phyloP scores from a whole-genome alignment of 2,113 vertebrate genomes.

The Equus quagga region DNA sequence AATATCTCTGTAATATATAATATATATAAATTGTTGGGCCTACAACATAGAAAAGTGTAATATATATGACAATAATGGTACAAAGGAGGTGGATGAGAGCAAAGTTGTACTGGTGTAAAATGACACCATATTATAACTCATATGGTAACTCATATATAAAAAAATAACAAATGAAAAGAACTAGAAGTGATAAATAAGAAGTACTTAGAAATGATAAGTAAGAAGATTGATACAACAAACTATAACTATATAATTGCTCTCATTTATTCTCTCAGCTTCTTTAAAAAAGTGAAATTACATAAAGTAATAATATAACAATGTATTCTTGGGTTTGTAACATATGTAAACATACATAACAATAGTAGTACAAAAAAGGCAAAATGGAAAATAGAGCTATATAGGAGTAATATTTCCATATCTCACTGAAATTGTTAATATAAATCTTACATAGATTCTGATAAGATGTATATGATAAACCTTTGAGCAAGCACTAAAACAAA shows the following conservation, averaged over 20 bases:
- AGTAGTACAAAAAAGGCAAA: not conserved
- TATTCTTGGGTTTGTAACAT: not conserved
- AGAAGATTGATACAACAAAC: not conserved
- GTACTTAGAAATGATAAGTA: not conserved
- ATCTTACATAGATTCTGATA: constrained; percentile 24
- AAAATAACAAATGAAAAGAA: not conserved
- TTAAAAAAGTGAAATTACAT: constrained; percentile 1
- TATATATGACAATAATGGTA: not conserved
- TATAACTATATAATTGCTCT: not conserved
- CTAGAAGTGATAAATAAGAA: not conserved
- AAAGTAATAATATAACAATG: not conserved
- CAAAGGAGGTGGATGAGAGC: not conserved
- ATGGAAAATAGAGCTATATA: not conserved
- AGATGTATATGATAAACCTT: not conserved
- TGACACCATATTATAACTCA: not conserved
- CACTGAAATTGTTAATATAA: constrained; percentile 31
- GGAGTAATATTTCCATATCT: not conserved
- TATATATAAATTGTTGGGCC: not conserved
- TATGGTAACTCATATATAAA: not conserved
- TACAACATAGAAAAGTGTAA: not conserved
- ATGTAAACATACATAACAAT: not conserved
- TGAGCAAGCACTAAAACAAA: not conserved
- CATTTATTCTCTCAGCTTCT: not conserved
- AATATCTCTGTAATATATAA: too few relatives aligned
- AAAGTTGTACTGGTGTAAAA: not conserved